phyloP scores from a whole-genome alignment of 92 coral and sea anemone species.

The Blastomussa wellsi region DNA sequence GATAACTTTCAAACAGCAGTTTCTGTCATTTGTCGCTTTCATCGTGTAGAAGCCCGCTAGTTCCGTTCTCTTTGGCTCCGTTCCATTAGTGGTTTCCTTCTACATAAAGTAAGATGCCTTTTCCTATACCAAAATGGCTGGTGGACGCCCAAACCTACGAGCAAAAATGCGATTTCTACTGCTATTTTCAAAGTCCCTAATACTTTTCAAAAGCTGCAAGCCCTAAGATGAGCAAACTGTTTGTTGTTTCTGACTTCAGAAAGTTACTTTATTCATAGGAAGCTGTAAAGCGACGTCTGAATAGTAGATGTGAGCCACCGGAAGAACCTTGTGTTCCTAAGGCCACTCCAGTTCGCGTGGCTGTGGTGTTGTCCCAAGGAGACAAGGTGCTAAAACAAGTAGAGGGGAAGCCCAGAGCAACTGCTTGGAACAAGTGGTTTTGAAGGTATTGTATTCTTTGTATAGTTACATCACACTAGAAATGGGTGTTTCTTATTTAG shows the following conservation, averaged over 20 bases:
- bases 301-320: neutral
- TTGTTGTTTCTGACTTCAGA: neutral
- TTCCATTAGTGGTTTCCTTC: too few relatives aligned
- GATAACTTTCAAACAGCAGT: too few relatives aligned
- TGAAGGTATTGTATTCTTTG: neutral
- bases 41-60: too few relatives aligned
- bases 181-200: too few relatives aligned
- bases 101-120: too few relatives aligned
- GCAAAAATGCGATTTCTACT: too few relatives aligned
- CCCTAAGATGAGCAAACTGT: too few relatives aligned
- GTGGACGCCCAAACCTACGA: too few relatives aligned
- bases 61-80: too few relatives aligned
- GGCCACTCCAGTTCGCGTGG: slow-evolving; percentile 2
- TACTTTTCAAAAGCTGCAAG: too few relatives aligned
- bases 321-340: neutral
- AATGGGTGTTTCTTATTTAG: neutral
- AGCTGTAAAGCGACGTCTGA: neutral
- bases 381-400: neutral
- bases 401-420: neutral
- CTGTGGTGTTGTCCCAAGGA: slow-evolving; percentile 19
- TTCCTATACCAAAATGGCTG: too few relatives aligned
- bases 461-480: neutral
- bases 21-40: too few relatives aligned
- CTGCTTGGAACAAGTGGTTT: neutral
- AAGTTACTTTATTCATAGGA: neutral